Evolutionary conservation across 2,888 invertebrate genomes (phyloP), one percentile per base, ranked within the genome.

Genomic region (Philhelius pedissequus): DNA sequence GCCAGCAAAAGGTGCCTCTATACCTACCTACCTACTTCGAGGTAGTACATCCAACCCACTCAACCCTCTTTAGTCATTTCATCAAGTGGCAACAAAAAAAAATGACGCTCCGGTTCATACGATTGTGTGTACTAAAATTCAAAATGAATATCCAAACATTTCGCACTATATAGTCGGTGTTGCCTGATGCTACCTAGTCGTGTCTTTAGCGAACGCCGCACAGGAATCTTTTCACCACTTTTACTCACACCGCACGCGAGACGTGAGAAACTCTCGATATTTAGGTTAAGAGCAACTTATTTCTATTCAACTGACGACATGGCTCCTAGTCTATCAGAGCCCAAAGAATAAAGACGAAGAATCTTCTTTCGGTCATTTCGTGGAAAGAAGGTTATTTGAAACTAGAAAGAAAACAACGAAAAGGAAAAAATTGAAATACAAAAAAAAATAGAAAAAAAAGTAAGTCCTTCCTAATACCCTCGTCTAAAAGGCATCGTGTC

Each of bases 181-280:
- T 22, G 13, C 20, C 22, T 25, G n/a, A n/a, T n/a, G n/a, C n/a
- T n/a, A n/a, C n/a, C 52, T 30, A 27, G 11, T 22, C 30, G n/a
- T 64, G 48, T 30, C 40, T 40, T 58, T n/a, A 18, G 30, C 18
- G n/a, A 38, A 5, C 20, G 43, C n/a, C 25, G 48, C 32, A 58
- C 62, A 69, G 45, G 71, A 62, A 66, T 66, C 60, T 50, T n/a
- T 56, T 32, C 13, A 35, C 45, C 52, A 71, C 64, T 68, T 64
- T 40, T 45, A 43, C 68, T 52, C 58, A 58, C 50, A 56, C 25
- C 27, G 74, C 54, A 79, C 79, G 79, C 79, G 83, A 83, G 79
- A 79, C 79, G 79, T 83, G 83, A 83, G 79, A 83, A 83, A 83
- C 83, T 80, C 69, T 83, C 83, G 79, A 83, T 83, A 83, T 83